A percentile compares a stretch with the other conserved stretches of the same genome.
Conservation (phyloP, 2,113 vertebrate species). For the Heterotis niloticus region DNA sequence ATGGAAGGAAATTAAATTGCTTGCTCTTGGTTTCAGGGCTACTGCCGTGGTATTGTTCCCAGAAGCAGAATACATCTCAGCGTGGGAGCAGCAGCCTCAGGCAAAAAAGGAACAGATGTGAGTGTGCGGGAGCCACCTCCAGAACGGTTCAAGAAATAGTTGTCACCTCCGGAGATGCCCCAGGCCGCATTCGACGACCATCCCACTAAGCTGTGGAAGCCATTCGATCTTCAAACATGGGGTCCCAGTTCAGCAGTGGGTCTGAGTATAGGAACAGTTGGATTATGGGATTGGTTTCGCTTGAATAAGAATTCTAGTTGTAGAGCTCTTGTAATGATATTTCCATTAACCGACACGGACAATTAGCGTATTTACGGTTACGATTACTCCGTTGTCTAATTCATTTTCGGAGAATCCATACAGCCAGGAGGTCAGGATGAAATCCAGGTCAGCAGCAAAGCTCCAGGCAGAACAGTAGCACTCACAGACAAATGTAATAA, state of each 20-base stretch:
- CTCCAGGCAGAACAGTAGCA: neutral
- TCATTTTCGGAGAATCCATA: neutral
- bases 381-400: no score
- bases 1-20: neutral
- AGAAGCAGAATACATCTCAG: neutral
- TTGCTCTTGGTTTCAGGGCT: neutral
- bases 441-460: neutral
- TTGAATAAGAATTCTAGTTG: no score
- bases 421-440: neutral
- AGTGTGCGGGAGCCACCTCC: neutral
- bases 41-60: neutral
- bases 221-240: neutral
- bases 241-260: neutral
- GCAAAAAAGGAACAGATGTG: neutral
- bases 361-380: neutral
- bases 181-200: neutral
- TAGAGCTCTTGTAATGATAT: neutral
- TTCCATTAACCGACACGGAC: neutral
- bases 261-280: no score
- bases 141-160: neutral
- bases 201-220: neutral
- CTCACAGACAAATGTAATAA: neutral
- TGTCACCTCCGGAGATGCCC: neutral
- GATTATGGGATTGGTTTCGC: no score
- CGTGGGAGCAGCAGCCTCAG: neutral